Evolutionary conservation across 30 jellyfish, hydroid and myxozoan species (phyloP).

Genomic region (Rhopilema esculentum): DNA sequence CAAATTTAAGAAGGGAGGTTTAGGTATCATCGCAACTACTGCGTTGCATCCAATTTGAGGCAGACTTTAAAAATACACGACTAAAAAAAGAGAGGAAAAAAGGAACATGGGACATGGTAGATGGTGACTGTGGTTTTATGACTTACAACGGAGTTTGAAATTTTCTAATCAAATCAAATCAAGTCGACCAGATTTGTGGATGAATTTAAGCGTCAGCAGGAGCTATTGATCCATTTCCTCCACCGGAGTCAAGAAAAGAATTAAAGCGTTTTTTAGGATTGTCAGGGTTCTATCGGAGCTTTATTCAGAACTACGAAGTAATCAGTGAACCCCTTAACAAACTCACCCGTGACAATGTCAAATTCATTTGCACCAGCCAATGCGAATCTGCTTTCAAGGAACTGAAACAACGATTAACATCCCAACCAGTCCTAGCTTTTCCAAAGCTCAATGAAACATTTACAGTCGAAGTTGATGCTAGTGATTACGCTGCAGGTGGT

Average conservation of each 20-base stretch:
- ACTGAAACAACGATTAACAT: slow-evolving; percentile 38
- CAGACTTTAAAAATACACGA: no score
- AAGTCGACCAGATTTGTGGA: no score
- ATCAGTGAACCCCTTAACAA: slow-evolving; percentile 51
- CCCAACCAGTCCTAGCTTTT: slow-evolving; percentile 47
- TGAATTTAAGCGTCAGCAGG: slow-evolving; percentile 60
- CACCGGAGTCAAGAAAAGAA: slow-evolving; percentile 56
- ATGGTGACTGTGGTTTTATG: no score
- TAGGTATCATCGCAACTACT: no score
- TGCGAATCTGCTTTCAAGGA: slow-evolving; percentile 49
- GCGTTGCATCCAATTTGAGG: no score
- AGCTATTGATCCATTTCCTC: slow-evolving; percentile 23
- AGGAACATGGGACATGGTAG: no score
- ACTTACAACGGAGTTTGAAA: slow-evolving; percentile 57
- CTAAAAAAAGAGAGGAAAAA: no score
- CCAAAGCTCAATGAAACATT: slow-evolving; percentile 56
- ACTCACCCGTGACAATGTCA: slow-evolving; percentile 51
- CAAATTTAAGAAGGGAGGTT: no score
- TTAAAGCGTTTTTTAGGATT: slow-evolving; percentile 29
- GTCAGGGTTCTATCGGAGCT: slow-evolving; percentile 51
- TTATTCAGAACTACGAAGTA: slow-evolving; percentile 35
- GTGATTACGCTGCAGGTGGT: slow-evolving; percentile 56
- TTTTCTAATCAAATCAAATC: no score
- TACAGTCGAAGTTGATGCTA: slow-evolving; percentile 49
- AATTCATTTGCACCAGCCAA: slow-evolving; percentile 38